A percentile compares a stretch with the other conserved stretches of the same genome.
These are phyloP conservation scores for Psammodynastes pulverulentus DNA, from an alignment of 2,113 vertebrate species.

Conservation along the genomic window DNA sequence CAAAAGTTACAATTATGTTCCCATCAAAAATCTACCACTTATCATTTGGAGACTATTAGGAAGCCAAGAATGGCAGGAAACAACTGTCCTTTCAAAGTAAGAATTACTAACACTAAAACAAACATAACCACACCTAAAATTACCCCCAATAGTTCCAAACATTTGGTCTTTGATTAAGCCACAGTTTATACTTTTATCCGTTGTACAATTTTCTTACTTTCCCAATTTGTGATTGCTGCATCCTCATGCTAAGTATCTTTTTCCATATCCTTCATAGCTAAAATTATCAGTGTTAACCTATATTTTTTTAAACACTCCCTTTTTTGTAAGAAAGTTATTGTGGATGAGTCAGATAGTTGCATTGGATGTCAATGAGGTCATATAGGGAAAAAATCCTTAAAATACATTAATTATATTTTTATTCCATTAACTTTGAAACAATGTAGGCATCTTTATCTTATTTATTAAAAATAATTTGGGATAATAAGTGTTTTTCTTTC, in stretches of 20 bases:
- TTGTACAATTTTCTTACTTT: background rate
- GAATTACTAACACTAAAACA: background rate
- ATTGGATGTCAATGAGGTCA: background rate
- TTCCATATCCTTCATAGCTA: background rate
- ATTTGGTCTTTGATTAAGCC: background rate
- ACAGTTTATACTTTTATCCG: background rate
- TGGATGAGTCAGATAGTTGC: background rate
- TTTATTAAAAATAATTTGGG: background rate
- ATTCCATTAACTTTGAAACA: background rate
- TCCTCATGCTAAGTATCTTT: background rate
- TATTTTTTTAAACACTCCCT: background rate
- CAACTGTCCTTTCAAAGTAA: background rate
- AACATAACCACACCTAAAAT: background rate
- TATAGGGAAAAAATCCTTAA: background rate
- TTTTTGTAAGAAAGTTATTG: background rate
- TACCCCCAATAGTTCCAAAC: background rate
- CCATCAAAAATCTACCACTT: conserved; percentile 17
- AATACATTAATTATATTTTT: background rate
- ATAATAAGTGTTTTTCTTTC: too few relatives aligned
- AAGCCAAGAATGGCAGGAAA: background rate
- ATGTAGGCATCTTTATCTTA: background rate
- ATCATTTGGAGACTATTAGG: conserved; percentile 4
- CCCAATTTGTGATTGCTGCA: background rate
- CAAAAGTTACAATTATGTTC: background rate
- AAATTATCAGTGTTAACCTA: background rate